Evolutionary conservation across 1,140 invertebrate genomes (phyloP), one percentile per base, ranked within the genome.

Genomic region (Drosophila pseudoananassae): DNA sequence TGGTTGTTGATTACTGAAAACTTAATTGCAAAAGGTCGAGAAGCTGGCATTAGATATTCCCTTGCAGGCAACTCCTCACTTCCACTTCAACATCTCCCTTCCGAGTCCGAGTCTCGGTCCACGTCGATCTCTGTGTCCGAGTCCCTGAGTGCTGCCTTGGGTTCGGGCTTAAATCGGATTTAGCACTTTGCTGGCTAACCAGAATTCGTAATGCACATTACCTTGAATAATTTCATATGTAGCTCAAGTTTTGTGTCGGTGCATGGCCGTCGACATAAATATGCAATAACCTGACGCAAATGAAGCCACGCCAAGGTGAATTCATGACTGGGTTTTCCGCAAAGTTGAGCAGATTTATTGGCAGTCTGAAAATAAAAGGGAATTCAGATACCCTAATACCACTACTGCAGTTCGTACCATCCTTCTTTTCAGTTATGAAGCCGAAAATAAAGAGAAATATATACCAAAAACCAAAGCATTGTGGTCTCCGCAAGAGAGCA

Each of bases 161-260:
- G 45, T 33, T 73, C 63, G 51, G 46, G 71, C 54, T 76, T 68
- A 85, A 85, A 87, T 85, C 82, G 82, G 81, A 85, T 87, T 87
- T 85, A 66, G 63, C 77, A 85, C 81, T 87, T 73, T 87, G 80
- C 50, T 69, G 76, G 61, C 54, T 54, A 76, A 59, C 73, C 71
- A 76, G 73, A 76, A 75, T 75, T 54, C 43, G 45, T 63, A 77
- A 77, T 74, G 58, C 71, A 55, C 55, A 69, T 81, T 80, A 80
- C 59, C 63, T 66, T 87, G 58, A 87, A 81, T 87, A 69, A 85
- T 81, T 85, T 85, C 40, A 73, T 65, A 66, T 49, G 33, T 38
- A 33, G 45, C 49, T 65, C 64, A 31, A 43, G 55, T 58, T 50
- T n/a, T 36, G 43, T 55, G 36, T 51, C 40, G 71, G 29, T 46